Conservation (phyloP, 1,140 invertebrate genomes). For the Hycleus cichorii region DNA sequence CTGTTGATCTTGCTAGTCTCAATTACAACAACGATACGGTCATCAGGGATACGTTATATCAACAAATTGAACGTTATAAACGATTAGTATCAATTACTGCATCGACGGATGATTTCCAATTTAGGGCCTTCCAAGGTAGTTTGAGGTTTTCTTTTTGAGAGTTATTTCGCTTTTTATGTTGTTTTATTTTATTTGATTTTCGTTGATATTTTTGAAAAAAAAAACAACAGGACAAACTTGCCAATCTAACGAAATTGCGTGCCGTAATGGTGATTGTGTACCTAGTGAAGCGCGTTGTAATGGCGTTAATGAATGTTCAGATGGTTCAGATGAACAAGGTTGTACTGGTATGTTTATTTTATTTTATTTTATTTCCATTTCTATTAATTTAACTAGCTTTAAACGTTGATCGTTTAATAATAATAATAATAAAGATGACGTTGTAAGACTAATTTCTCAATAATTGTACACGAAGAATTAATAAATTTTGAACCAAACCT, state of each 20-base stretch:
- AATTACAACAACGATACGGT: constrained; percentile 36
- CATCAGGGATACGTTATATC: constrained; percentile 38
- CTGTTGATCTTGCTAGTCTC: constrained; percentile 37
- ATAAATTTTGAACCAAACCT: neutral
- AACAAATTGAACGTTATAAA: constrained; percentile 38
- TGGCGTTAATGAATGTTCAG: constrained; percentile 38
- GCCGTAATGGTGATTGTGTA: constrained; percentile 43
- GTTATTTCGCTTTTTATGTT: neutral
- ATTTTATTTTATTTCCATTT: constrained; percentile 20
- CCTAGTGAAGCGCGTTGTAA: constrained; percentile 34
- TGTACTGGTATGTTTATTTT: constrained; percentile 33
- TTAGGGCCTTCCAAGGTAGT: constrained; percentile 45
- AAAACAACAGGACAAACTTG: constrained; percentile 13
- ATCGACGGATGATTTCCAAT: constrained; percentile 42
- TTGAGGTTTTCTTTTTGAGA: neutral
- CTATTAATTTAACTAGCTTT: constrained; percentile 7
- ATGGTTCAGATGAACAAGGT: constrained; percentile 40
- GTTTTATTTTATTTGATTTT: constrained; percentile 17
- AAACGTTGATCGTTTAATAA: neutral
- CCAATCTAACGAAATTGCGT: constrained; percentile 25
- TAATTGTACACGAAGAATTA: neutral
- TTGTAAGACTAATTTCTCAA: too few relatives aligned
- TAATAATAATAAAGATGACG: neutral
- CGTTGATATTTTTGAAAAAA: constrained; percentile 11
- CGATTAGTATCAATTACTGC: constrained; percentile 30